phyloP scores from a whole-genome alignment of 2,113 vertebrate genomes.

The Forbesichthys agassizii region DNA sequence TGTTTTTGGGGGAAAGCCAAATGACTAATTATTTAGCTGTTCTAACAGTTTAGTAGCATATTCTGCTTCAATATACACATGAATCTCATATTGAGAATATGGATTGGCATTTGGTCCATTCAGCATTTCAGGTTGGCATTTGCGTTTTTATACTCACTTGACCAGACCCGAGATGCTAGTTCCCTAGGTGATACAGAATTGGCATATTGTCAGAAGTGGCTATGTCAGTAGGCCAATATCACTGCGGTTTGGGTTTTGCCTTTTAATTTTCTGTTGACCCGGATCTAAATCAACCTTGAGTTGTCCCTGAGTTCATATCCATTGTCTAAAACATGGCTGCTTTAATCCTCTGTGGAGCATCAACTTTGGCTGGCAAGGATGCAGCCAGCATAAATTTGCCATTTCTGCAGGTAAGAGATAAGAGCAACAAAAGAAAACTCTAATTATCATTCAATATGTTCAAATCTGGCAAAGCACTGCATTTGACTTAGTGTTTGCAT shows the following conservation, averaged over 20 bases:
- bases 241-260: conserved; percentile 43
- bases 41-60: conserved; percentile 61
- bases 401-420: conserved; percentile 79
- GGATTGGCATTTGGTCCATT: conserved; percentile 72
- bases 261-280: conserved; percentile 60
- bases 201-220: conserved; percentile 44
- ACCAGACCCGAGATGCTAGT: conserved; percentile 47
- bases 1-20: not conserved
- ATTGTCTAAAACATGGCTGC: conserved; percentile 71
- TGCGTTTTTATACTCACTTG: conserved; percentile 69
- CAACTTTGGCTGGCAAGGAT: conserved; percentile 72
- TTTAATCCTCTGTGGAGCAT: conserved; percentile 68
- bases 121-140: conserved; percentile 70
- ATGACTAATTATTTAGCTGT: conserved; percentile 59
- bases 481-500: conserved; percentile 65
- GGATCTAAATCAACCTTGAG: conserved; percentile 75
- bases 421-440: conserved; percentile 72
- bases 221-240: conserved; percentile 46
- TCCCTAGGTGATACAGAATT: conserved; percentile 26
- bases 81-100: conserved; percentile 63
- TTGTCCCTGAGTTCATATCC: conserved; percentile 66
- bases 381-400: conserved; percentile 71
- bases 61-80: conserved; percentile 53
- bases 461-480: conserved; percentile 67
- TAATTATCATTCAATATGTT: conserved; percentile 77